These are phyloP conservation scores for Scaptomyza pallida DNA, from an alignment of 1,140 invertebrate genomes.

Conservation along the genomic window DNA sequence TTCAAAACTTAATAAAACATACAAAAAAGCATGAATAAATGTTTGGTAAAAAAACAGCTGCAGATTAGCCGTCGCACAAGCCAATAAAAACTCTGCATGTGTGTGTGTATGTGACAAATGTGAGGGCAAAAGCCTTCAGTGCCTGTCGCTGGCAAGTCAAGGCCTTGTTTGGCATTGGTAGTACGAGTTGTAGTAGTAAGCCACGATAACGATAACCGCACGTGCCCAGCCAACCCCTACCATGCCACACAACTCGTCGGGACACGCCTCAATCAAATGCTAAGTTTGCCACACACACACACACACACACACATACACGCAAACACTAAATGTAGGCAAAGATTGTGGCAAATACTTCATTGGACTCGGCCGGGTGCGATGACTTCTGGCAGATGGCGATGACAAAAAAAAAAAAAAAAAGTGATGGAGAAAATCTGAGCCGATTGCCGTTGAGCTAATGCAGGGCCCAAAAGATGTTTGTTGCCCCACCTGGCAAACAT, in stretches of 20 bases:
- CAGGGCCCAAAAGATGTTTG: slow-evolving; percentile 25
- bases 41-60: neutral
- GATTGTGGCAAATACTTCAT: slow-evolving; percentile 23
- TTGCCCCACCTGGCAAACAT: slow-evolving; percentile 59
- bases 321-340: slow-evolving; percentile 38
- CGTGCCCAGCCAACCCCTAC: slow-evolving; percentile 15
- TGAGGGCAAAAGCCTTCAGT: slow-evolving; percentile 19
- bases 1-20: too few relatives aligned
- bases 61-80: neutral
- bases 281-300: slow-evolving; percentile 39
- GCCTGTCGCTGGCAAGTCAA: slow-evolving; percentile 23
- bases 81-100: slow-evolving; percentile 10
- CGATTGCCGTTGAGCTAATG: slow-evolving; percentile 37
- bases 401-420: neutral
- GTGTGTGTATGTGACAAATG: slow-evolving; percentile 36
- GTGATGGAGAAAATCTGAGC: slow-evolving; percentile 20
- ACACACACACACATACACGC: too few relatives aligned
- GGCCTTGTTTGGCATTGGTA: slow-evolving; percentile 14
- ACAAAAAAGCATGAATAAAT: neutral
- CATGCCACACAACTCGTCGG: neutral
- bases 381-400: too few relatives aligned
- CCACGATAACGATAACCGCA: slow-evolving; percentile 23
- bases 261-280: slow-evolving; percentile 36
- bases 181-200: slow-evolving; percentile 5
- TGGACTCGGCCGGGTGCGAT: slow-evolving; percentile 8